Evolutionary conservation across 2,888 invertebrate genomes (phyloP).

Genomic region (Nebria salina): DNA sequence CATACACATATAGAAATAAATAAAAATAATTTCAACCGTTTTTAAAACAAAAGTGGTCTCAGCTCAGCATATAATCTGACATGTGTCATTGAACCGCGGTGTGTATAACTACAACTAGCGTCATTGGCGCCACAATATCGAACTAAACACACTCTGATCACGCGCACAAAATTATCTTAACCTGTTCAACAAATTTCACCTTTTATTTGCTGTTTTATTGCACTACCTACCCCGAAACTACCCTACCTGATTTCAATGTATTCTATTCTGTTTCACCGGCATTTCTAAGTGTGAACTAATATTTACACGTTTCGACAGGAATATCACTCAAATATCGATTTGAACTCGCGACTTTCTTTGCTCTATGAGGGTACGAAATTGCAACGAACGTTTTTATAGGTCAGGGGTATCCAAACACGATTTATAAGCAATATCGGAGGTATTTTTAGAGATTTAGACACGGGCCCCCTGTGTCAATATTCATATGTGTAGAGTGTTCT

Average conservation of each 20-base stretch:
- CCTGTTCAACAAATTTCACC: background rate
- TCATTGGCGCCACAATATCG: conserved; percentile 1
- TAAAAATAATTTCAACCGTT: background rate
- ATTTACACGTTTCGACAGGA: background rate
- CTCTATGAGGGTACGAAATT: background rate
- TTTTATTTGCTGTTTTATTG: background rate
- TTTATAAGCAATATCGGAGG: background rate
- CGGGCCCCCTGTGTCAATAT: background rate
- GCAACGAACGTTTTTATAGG: conserved; percentile 1
- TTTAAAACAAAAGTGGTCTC: background rate
- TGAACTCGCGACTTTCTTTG: background rate
- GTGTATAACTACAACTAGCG: background rate
- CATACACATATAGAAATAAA: background rate
- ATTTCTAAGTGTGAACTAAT: background rate
- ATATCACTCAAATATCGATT: background rate
- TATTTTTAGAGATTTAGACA: background rate
- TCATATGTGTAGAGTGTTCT: background rate
- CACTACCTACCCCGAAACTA: background rate
- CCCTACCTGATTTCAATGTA: background rate
- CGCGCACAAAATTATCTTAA: background rate
- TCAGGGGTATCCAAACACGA: background rate
- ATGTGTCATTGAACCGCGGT: conserved; percentile 1
- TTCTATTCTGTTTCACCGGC: background rate
- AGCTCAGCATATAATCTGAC: conserved; percentile 1
- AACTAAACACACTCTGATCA: background rate